A percentile compares a stretch with the other conserved stretches of the same genome.
These are phyloP conservation scores for Sitta carolinensis DNA, from an alignment of 2,797 vertebrate species.

Conservation along the genomic window DNA sequence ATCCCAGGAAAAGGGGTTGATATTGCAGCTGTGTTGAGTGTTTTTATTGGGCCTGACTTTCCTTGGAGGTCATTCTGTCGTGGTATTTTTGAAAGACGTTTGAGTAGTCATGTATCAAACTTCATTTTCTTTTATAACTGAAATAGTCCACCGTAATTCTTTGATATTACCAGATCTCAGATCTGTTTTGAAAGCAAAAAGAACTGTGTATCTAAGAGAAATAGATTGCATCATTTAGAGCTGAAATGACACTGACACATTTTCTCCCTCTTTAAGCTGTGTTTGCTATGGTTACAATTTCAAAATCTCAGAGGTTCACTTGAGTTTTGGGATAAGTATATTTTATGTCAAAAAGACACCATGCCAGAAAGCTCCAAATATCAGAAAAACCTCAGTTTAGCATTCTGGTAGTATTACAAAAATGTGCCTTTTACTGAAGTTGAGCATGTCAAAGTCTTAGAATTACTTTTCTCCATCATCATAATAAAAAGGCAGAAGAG, in stretches of 20 bases:
- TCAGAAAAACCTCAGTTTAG: slow-evolving; percentile 27
- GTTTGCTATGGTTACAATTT: slow-evolving; percentile 57
- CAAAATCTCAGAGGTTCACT: slow-evolving; percentile 54
- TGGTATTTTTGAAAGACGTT: slow-evolving; percentile 44
- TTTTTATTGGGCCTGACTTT: slow-evolving; percentile 42
- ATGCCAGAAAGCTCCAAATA: slow-evolving; percentile 40
- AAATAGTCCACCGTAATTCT: slow-evolving; percentile 36
- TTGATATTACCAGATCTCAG: slow-evolving; percentile 36
- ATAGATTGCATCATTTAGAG: slow-evolving; percentile 42
- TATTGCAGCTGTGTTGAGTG: not conserved
- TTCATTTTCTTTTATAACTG: slow-evolving; percentile 45
- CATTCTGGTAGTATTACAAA: slow-evolving; percentile 43
- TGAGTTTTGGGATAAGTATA: slow-evolving; percentile 39
- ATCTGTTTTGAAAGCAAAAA: slow-evolving; percentile 29
- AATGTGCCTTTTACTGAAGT: slow-evolving; percentile 51
- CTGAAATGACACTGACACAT: slow-evolving; percentile 42
- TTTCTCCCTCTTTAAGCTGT: slow-evolving; percentile 36
- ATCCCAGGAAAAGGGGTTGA: not conserved
- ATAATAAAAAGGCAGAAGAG: slow-evolving; percentile 11
- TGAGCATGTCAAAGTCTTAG: slow-evolving; percentile 45
- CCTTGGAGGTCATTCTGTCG: slow-evolving; percentile 50
- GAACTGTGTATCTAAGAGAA: slow-evolving; percentile 2
- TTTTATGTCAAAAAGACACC: slow-evolving; percentile 63
- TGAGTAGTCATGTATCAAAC: not conserved
- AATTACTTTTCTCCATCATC: slow-evolving; percentile 48